Conservation (phyloP, 2,888 invertebrate species). For the Smittia sp. region DNA sequence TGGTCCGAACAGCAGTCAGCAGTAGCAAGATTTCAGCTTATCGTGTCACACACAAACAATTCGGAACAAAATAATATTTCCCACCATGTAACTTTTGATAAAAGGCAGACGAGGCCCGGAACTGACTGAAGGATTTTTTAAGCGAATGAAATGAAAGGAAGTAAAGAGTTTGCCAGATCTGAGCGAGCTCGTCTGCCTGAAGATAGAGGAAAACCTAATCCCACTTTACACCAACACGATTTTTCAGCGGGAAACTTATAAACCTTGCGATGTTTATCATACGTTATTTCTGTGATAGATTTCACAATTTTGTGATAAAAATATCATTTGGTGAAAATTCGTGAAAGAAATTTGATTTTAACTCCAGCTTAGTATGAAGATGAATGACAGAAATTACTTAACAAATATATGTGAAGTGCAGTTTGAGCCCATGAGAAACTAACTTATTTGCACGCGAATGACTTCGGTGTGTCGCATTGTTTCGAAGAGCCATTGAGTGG, state of each 20-base stretch:
- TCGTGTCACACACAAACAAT: neutral
- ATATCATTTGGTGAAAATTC: slow-evolving; percentile 7
- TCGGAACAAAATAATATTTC: neutral
- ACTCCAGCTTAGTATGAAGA: too few species aligned
- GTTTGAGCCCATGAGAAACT: too few species aligned
- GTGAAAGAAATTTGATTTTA: neutral
- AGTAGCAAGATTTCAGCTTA: neutral
- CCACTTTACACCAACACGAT: neutral
- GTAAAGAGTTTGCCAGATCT: too few species aligned
- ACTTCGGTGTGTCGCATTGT: too few species aligned
- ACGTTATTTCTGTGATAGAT: slow-evolving; percentile 33
- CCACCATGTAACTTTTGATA: neutral
- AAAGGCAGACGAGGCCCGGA: neutral
- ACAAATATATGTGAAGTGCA: too few species aligned
- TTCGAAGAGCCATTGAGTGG: too few species aligned
- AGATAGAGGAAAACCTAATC: slow-evolving; percentile 1
- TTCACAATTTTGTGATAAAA: slow-evolving; percentile 35
- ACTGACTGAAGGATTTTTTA: neutral
- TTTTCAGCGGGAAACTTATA: neutral
- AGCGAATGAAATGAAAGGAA: neutral
- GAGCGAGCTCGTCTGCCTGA: neutral
- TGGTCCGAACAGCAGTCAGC: neutral
- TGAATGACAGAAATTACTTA: too few species aligned
- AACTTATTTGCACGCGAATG: too few species aligned
- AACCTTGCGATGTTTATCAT: slow-evolving; percentile 24